Percentiles rank a stretch among this genome's conserved stretches.
Evolutionary conservation across 2,113 vertebrate species (phyloP).

Genomic region (Pterocles burchelli): DNA sequence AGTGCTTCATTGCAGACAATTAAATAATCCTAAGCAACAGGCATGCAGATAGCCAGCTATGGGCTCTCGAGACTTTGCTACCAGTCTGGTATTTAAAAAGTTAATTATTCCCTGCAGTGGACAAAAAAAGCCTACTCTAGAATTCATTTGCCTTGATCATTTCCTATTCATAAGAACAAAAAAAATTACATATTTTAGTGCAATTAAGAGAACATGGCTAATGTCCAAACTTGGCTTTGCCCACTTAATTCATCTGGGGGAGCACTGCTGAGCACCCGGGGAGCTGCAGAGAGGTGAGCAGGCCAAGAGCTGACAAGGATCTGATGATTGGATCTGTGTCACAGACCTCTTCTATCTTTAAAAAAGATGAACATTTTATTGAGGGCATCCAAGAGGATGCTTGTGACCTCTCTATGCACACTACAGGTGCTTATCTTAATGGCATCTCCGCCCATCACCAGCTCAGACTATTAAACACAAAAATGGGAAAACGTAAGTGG

Average conservation of each 20-base stretch:
- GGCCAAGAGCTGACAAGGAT: neutral
- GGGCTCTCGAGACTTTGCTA: neutral
- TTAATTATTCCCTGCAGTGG: neutral
- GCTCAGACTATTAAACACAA: neutral
- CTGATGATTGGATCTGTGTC: neutral
- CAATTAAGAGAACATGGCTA: neutral
- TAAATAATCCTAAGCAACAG: neutral
- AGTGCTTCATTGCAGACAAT: neutral
- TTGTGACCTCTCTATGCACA: neutral
- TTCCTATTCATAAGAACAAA: neutral
- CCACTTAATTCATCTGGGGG: neutral
- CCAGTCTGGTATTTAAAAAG: neutral
- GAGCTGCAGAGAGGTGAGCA: neutral
- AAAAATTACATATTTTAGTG: neutral
- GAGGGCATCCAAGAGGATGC: neutral
- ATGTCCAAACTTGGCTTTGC: neutral
- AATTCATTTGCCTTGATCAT: neutral
- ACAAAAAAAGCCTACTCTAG: neutral
- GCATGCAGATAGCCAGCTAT: neutral
- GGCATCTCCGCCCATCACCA: neutral
- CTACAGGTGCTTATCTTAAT: neutral
- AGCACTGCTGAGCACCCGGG: neutral
- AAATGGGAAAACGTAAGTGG: neutral
- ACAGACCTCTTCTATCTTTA: neutral
- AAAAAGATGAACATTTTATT: neutral